These are phyloP conservation scores for Ramphastos sulfuratus DNA, from an alignment of 2,113 vertebrate species.

Conservation along the genomic window DNA sequence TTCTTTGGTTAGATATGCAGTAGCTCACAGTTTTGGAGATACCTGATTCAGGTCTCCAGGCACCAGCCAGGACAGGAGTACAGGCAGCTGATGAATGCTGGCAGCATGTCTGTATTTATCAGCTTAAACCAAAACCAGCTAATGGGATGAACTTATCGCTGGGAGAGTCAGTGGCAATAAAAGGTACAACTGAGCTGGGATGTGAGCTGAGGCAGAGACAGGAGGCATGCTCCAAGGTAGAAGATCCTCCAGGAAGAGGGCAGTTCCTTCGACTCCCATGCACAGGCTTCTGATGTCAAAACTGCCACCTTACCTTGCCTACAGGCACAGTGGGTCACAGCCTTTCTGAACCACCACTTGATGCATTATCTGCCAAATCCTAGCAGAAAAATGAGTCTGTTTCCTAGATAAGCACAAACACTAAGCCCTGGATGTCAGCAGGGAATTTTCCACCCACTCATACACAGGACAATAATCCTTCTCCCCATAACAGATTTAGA, in stretches of 20 bases:
- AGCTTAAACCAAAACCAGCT: not conserved
- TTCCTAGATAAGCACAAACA: not conserved
- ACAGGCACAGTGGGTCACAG: fast-evolving
- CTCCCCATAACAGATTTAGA: not conserved
- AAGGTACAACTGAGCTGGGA: not conserved
- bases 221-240: not conserved
- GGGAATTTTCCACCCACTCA: not conserved
- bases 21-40: not conserved
- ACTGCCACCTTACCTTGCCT: not conserved
- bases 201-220: fast-evolving
- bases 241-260: not conserved
- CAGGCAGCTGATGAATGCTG: not conserved
- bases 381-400: fast-evolving
- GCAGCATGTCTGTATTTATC: not conserved
- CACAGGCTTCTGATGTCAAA: fast-evolving
- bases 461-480: not conserved
- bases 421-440: not conserved
- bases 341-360: not conserved
- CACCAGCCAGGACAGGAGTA: not conserved
- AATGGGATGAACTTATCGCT: not conserved
- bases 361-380: not conserved
- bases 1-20: not conserved
- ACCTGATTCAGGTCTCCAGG: not conserved
- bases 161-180: not conserved
- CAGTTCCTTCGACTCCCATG: not conserved